phyloP scores from a whole-genome alignment of 2,797 vertebrate species.

The Gila robusta region DNA sequence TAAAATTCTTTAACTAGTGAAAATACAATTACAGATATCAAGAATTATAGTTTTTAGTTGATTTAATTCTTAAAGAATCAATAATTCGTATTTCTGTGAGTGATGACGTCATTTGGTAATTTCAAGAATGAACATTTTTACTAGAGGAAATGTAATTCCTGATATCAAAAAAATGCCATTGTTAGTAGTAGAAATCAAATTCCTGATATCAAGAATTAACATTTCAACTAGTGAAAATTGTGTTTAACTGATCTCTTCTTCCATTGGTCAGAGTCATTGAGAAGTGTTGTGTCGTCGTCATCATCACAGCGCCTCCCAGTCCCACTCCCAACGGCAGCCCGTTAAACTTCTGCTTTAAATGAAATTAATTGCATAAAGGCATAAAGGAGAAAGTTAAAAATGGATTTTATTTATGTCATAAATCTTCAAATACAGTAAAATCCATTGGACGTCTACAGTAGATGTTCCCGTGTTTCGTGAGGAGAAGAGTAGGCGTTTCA shows the following conservation, averaged over 20 bases:
- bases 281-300: background rate
- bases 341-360: background rate
- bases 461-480: background rate
- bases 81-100: no score
- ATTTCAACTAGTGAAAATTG: no score
- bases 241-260: background rate
- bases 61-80: no score
- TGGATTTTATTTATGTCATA: background rate
- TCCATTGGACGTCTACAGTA: no score
- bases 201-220: no score
- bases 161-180: no score
- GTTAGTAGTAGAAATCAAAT: no score
- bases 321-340: background rate
- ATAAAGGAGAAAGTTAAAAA: background rate
- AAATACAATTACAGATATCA: no score
- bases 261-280: background rate
- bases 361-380: background rate
- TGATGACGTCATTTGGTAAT: no score
- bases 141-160: no score
- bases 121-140: no score
- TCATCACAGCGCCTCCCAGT: slow-evolving; percentile 26
- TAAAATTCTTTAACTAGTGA: background rate
- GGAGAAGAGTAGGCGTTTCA: background rate
- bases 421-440: background rate
- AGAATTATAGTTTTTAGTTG: no score